Conservation (phyloP, 2,113 vertebrate genomes). For the Pseudopodoces humilis region DNA sequence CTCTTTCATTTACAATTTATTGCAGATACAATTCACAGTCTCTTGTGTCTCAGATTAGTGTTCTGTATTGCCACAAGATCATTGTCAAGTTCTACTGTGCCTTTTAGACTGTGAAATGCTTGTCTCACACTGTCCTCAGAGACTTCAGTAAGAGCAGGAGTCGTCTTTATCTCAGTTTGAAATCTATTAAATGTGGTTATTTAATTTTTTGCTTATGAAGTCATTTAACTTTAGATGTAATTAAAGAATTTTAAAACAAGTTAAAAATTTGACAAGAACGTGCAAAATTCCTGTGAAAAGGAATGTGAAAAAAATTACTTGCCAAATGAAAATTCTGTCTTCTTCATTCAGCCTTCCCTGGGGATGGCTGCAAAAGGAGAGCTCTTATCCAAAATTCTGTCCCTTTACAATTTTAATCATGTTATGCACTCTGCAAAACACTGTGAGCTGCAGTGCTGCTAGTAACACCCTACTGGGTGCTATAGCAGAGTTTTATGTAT, state of each 20-base stretch:
- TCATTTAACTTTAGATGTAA: not conserved
- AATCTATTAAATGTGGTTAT: not conserved
- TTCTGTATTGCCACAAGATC: not conserved
- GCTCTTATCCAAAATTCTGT: not conserved
- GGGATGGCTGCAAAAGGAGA: not conserved
- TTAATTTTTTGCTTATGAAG: not conserved
- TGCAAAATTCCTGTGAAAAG: not conserved
- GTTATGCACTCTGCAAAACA: not conserved
- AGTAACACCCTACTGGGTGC: not conserved
- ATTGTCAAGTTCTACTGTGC: not conserved
- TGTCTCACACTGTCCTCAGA: not conserved
- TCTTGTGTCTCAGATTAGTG: constrained; percentile 11
- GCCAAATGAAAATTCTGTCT: not conserved
- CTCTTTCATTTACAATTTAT: constrained; percentile 2
- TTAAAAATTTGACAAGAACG: not conserved
- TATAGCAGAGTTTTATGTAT: not conserved
- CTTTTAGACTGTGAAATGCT: not conserved
- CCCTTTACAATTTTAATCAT: not conserved
- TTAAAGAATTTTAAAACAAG: not conserved
- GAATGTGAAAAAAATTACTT: not conserved
- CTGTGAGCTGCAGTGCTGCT: not conserved
- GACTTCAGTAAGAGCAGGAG: not conserved
- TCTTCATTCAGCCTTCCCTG: not conserved
- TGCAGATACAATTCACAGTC: not conserved
- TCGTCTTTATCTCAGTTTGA: not conserved